phyloP scores from a whole-genome alignment of 2,113 vertebrate genomes.

The Ornithorhynchus anatinus region DNA sequence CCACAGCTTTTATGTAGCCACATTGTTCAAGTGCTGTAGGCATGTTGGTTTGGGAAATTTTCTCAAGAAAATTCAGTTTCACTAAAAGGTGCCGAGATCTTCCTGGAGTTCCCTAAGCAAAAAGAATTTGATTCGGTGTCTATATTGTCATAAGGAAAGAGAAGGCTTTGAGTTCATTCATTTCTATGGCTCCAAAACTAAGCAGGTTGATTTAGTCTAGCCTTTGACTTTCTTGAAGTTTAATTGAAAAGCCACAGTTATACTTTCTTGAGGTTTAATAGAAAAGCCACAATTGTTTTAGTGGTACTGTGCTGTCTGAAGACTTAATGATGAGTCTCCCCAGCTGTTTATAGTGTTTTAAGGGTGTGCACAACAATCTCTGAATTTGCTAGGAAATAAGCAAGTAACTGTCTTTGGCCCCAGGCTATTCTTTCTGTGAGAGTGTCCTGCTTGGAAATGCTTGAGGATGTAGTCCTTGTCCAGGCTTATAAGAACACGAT shows the following conservation, averaged over 20 bases:
- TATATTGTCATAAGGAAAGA: slow-evolving; percentile 21
- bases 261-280: slow-evolving; percentile 49
- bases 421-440: slow-evolving; percentile 4
- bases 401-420: neutral
- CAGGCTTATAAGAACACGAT: slow-evolving; percentile 54
- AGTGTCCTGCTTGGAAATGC: slow-evolving; percentile 39
- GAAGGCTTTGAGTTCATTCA: slow-evolving; percentile 43
- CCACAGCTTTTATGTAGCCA: neutral
- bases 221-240: no score
- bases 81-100: slow-evolving; percentile 9
- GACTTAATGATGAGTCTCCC: slow-evolving; percentile 23
- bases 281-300: slow-evolving; percentile 36
- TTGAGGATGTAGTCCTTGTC: slow-evolving; percentile 42
- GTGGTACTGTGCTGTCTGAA: slow-evolving; percentile 15
- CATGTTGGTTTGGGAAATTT: slow-evolving; percentile 4
- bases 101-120: neutral
- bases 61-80: slow-evolving; percentile 6
- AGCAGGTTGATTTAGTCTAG: slow-evolving; percentile 46
- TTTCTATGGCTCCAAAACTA: slow-evolving; percentile 48
- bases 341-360: neutral
- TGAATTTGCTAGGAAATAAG: neutral
- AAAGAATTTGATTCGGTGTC: slow-evolving; percentile 17
- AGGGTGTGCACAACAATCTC: slow-evolving; percentile 2
- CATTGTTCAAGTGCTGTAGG: neutral
- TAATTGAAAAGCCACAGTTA: no score